Evolutionary conservation across 2,113 vertebrate genomes (phyloP).

Genomic region (Halichoeres trimaculatus): DNA sequence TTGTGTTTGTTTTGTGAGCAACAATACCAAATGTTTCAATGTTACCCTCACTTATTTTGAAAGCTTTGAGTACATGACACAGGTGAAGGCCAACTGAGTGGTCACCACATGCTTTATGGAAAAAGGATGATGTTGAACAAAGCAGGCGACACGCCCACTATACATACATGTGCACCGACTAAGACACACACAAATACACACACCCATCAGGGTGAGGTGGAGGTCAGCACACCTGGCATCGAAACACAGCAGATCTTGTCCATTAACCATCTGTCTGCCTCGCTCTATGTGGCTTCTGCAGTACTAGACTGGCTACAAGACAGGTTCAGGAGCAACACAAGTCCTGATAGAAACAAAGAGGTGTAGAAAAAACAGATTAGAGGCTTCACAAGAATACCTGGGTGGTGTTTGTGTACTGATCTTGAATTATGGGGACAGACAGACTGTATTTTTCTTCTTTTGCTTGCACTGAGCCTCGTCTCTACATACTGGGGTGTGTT

Average conservation of each 20-base stretch:
- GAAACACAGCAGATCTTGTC: conserved; percentile 65
- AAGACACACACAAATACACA: conserved; percentile 28
- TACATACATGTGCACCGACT: conserved; percentile 3
- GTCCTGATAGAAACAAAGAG: conserved; percentile 5
- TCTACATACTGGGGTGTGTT: background rate
- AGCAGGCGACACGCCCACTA: background rate
- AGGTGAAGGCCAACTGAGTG: conserved; percentile 1
- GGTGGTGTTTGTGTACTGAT: background rate
- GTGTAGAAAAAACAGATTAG: conserved; percentile 17
- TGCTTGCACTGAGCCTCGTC: too few relatives aligned
- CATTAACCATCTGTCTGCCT: conserved; percentile 72
- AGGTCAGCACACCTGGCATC: conserved; percentile 75
- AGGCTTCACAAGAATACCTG: background rate
- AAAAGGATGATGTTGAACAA: conserved; percentile 46
- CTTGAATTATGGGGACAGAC: background rate
- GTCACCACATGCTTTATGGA: conserved; percentile 72
- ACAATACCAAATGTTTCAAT: conserved; percentile 21
- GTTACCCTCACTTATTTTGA: conserved; percentile 21
- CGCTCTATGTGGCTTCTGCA: conserved; percentile 43
- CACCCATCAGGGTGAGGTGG: conserved; percentile 58
- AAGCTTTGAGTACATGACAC: conserved; percentile 1
- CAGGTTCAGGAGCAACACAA: conserved; percentile 15
- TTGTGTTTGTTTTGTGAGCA: background rate
- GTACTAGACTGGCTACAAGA: conserved; percentile 33
- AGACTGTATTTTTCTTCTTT: background rate